Percentiles rank a stretch among this genome's conserved stretches.
These are phyloP conservation scores for Dinothrombium tinctorium DNA, from an alignment of 1,140 invertebrate species.

Conservation along the genomic window DNA sequence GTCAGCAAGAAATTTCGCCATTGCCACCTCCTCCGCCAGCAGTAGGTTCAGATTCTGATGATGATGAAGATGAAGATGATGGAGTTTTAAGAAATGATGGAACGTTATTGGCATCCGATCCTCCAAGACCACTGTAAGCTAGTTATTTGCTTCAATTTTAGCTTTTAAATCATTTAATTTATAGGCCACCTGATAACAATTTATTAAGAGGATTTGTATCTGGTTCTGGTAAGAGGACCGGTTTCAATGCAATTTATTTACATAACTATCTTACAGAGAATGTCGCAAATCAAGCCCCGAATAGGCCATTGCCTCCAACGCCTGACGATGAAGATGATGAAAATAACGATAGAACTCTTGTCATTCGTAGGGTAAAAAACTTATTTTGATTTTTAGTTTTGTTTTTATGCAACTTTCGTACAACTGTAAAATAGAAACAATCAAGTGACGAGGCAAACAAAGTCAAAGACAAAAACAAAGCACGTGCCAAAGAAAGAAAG, in stretches of 20 bases:
- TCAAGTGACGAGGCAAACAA: neutral
- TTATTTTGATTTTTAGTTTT: neutral
- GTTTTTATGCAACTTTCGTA: neutral
- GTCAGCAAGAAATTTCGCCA: conserved; percentile 6
- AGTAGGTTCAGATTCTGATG: conserved; percentile 20
- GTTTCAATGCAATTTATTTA: neutral
- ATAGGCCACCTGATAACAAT: conserved; percentile 3
- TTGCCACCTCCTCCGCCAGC: neutral
- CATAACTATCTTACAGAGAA: neutral
- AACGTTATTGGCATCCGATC: conserved; percentile 78
- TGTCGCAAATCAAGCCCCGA: conserved; percentile 13
- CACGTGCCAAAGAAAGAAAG: neutral
- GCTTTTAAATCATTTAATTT: neutral
- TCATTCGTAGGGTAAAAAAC: conserved; percentile 67
- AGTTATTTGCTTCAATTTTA: neutral
- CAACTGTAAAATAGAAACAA: neutral
- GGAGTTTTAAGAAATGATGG: conserved; percentile 50
- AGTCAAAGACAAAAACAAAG: neutral
- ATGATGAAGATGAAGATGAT: conserved; percentile 29
- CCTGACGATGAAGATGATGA: conserved; percentile 36
- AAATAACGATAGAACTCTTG: conserved; percentile 59
- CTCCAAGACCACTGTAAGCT: conserved; percentile 78
- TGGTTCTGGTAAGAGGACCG: neutral
- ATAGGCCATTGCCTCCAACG: conserved; percentile 47
- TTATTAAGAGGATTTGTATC: neutral